phyloP scores from a whole-genome alignment of 2,113 vertebrate species.

The Barnardius zonarius region DNA sequence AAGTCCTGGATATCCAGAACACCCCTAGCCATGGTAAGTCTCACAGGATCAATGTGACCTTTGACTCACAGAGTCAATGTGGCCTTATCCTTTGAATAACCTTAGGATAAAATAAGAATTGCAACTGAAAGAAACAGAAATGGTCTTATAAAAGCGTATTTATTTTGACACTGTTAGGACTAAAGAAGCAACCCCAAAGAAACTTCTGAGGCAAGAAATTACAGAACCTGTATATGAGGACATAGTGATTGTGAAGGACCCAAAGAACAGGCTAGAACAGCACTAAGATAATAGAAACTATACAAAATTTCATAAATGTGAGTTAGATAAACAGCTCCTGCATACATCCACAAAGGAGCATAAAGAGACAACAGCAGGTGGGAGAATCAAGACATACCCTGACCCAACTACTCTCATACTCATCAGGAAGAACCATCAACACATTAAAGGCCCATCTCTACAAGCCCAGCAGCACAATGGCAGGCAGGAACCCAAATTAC shows the following conservation, averaged over 20 bases:
- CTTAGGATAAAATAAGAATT: background rate
- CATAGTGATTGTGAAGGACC: accelerated
- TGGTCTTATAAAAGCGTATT: background rate
- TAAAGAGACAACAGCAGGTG: background rate
- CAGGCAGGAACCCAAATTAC: background rate
- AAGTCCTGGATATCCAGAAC: background rate
- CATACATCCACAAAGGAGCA: background rate
- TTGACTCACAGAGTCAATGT: background rate
- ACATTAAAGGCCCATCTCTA: background rate
- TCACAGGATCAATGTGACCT: background rate
- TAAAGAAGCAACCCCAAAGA: background rate
- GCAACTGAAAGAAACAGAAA: background rate
- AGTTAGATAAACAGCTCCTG: background rate
- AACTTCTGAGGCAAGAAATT: background rate
- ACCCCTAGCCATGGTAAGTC: background rate
- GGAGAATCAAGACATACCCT: background rate
- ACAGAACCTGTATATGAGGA: background rate
- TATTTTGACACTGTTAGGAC: background rate
- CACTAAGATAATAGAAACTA: background rate
- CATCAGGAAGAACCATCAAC: background rate
- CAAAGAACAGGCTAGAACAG: background rate
- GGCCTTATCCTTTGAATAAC: background rate
- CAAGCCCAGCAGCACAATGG: background rate
- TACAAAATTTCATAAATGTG: background rate
- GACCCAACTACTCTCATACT: background rate